Evolutionary conservation across 2,888 invertebrate species (phyloP), one percentile per base, ranked within the genome.

Genomic region (Ecliptopera silaceata): DNA sequence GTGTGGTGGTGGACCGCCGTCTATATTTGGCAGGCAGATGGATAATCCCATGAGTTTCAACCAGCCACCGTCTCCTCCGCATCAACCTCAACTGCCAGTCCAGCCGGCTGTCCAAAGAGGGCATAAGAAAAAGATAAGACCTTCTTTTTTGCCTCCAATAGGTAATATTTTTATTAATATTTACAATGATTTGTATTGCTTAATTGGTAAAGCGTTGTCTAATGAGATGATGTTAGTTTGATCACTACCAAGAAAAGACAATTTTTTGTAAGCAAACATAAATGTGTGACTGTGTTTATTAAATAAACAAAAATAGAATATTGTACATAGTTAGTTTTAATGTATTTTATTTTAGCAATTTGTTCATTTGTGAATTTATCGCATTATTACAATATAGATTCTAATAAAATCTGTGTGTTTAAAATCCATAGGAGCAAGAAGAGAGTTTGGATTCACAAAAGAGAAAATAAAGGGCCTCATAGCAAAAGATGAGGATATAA

Each of bases 401-500:
- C n/a, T n/a, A n/a, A n/a, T 20, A 4, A 26, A 26, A 26, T 26
- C 26, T 26, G 4, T 20, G 15, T 6, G 6, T 17, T 32, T 20
- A 15, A 26, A 12, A 79, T 38, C 15, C 15, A 38, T 6, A 2
- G 72, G 69, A 1, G 68, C 65, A 1, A 74, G 87, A 58, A 72
- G 87, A 65, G 72, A 75, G 17, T 65, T 72, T 1, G 81, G 79
- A 0, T 77, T 83, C 22, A 83, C 89, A 0, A 85, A 84, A 46
- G 85, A 88, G 2, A 78, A 77, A 41, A 88, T 91, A 3, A 88
- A 86, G 56, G 75, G 69, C 3, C 50, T 91, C 4, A 85, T 91
- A 22, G 76, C 88, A 0, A 75, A 86, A 20, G 90, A 91, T 55
- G 75, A 77, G 1, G 90, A 91, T 56, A 87, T 91, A n/a, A 82